Conservation (phyloP, 2,797 vertebrate genomes). For the Mus spretus region DNA sequence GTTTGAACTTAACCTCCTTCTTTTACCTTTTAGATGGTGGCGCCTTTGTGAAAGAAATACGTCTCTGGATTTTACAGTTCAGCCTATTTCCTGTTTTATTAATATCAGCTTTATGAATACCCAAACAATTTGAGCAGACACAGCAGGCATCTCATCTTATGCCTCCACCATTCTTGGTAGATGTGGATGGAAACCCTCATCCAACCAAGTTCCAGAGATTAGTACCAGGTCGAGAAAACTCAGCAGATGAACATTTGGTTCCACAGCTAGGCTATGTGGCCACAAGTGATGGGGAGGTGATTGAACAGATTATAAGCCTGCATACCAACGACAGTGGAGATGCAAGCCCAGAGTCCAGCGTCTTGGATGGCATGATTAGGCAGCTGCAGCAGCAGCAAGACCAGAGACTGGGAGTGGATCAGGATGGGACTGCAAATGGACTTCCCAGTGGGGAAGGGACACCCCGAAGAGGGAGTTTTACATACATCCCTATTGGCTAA, state of each 20-base stretch:
- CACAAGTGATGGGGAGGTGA: constrained; percentile 98
- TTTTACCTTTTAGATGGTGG: neutral
- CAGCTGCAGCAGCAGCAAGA: constrained; percentile 94
- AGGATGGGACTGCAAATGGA: constrained; percentile 72
- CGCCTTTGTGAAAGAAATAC: neutral
- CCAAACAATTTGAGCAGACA: neutral
- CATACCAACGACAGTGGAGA: constrained; percentile 94
- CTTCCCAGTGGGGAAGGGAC: constrained; percentile 88
- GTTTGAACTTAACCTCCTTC: neutral
- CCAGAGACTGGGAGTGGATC: constrained; percentile 86
- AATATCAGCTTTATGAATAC: neutral
- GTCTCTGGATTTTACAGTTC: neutral
- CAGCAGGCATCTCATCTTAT: too few species aligned
- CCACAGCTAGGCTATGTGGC: too few species aligned
- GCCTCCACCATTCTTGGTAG: too few species aligned
- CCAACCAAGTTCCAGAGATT: too few species aligned
- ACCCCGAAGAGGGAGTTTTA: constrained; percentile 95
- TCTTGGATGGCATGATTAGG: constrained; percentile 95
- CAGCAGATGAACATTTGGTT: too few species aligned
- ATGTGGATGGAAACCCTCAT: too few species aligned
- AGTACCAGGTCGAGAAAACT: too few species aligned
- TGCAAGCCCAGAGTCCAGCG: constrained; percentile 88
- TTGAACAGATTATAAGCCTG: constrained; percentile 98
- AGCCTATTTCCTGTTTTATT: neutral
- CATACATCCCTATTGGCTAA: neutral